A percentile compares a stretch with the other conserved stretches of the same genome.
These are phyloP conservation scores for Himalopsyche kuldschensis DNA, from an alignment of 2,888 invertebrate species.

Conservation along the genomic window DNA sequence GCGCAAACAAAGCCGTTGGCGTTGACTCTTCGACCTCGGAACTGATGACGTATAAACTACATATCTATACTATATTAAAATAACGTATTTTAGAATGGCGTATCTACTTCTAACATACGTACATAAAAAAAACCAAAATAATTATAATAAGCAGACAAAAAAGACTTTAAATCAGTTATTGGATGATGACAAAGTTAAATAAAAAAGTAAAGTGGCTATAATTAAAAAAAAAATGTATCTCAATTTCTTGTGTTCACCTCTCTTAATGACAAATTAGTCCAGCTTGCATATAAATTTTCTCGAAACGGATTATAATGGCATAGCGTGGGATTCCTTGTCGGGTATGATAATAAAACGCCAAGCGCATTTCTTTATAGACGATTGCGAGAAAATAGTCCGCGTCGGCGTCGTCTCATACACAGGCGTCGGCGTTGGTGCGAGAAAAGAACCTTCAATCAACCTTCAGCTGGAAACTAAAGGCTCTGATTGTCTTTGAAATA, in stretches of 20 bases:
- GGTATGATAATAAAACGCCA: not conserved
- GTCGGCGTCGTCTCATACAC: not conserved
- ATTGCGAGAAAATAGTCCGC: not conserved
- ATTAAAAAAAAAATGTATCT: too few species aligned
- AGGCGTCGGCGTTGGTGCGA: not conserved
- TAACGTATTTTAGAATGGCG: too few species aligned
- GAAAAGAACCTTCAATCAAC: not conserved
- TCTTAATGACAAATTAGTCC: not conserved
- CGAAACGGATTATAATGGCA: not conserved
- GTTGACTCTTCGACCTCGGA: too few species aligned
- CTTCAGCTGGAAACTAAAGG: not conserved
- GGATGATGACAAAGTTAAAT: too few species aligned
- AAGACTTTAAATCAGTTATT: too few species aligned
- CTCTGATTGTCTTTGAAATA: not conserved
- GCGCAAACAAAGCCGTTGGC: too few species aligned
- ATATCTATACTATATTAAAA: too few species aligned
- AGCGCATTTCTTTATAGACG: not conserved
- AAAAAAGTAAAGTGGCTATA: too few species aligned
- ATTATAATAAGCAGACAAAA: too few species aligned
- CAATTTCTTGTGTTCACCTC: not conserved
- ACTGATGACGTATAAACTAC: too few species aligned
- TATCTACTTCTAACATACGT: too few species aligned
- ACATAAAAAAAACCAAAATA: too few species aligned
- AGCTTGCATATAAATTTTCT: not conserved
- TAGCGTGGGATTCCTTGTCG: not conserved